These are phyloP conservation scores for Dendrocincla fuliginosa DNA, from an alignment of 2,797 vertebrate species.

Conservation along the genomic window DNA sequence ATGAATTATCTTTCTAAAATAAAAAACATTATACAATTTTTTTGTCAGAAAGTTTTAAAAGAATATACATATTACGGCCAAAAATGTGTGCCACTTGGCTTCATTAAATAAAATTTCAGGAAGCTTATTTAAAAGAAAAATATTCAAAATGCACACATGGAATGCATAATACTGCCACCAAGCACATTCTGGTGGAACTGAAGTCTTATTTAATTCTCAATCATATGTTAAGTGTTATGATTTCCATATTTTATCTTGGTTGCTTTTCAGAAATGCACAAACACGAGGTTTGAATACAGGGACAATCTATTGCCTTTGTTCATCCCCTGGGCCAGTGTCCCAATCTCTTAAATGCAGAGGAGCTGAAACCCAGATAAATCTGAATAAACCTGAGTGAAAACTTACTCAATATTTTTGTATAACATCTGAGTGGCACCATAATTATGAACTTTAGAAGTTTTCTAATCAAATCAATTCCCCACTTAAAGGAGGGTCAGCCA, in stretches of 20 bases:
- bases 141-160: background rate
- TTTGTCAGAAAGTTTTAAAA: conserved; percentile 26
- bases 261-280: background rate
- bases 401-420: background rate
- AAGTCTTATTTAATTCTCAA: background rate
- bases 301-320: background rate
- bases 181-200: conserved; percentile 28
- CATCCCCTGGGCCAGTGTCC: background rate
- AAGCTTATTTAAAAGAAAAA: conserved; percentile 51
- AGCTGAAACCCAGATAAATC: background rate
- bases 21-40: background rate
- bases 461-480: background rate
- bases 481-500: background rate
- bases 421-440: background rate
- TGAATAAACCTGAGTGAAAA: background rate
- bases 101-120: conserved; percentile 24
- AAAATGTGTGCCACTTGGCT: conserved; percentile 32
- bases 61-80: conserved; percentile 9
- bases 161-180: conserved; percentile 51
- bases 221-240: background rate
- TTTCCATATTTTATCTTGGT: background rate
- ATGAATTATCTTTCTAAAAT: conserved; percentile 20
- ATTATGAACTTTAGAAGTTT: background rate
- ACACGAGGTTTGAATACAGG: background rate
- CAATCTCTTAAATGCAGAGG: background rate